Evolutionary conservation across 1,140 invertebrate genomes (phyloP).

Genomic region (Bemisia tabaci): DNA sequence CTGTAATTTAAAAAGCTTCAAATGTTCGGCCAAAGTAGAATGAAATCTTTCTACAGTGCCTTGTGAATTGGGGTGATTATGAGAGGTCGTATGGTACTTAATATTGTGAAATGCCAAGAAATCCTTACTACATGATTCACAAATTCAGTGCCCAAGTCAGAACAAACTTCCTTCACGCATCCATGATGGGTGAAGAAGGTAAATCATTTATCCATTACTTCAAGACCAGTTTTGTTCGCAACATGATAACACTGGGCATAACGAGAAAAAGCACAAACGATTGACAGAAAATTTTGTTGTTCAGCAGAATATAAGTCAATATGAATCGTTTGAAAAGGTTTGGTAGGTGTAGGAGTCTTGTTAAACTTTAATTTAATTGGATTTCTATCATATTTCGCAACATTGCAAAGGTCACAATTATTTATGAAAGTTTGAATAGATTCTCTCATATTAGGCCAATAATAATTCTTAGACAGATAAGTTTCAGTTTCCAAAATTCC

Average conservation of each 20-base stretch:
- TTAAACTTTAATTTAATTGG: conserved; percentile 17
- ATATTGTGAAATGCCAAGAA: conserved; percentile 15
- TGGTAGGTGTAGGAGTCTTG: conserved; percentile 1
- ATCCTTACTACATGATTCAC: conserved; percentile 5
- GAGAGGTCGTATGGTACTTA: conserved; percentile 26
- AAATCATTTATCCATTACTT: neutral
- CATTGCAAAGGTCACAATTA: conserved; percentile 12
- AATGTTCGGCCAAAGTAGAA: conserved; percentile 28
- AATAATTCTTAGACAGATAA: neutral
- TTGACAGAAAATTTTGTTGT: neutral
- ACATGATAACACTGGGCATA: neutral
- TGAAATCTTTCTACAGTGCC: conserved; percentile 29
- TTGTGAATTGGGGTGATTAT: conserved; percentile 18
- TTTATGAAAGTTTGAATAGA: conserved; percentile 8
- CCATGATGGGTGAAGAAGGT: conserved; percentile 26
- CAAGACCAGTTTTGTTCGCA: neutral
- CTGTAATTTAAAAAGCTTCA: conserved; percentile 26
- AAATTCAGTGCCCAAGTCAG: conserved; percentile 28
- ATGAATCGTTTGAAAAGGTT: conserved; percentile 1
- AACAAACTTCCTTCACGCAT: conserved; percentile 25
- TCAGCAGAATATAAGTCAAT: neutral
- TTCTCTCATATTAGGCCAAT: conserved; percentile 12
- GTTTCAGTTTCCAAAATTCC: conserved; percentile 3
- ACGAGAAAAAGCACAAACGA: neutral
- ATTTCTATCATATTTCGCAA: conserved; percentile 13